These are phyloP conservation scores for Dimorphilus gyrociliatus DNA, from an alignment of 2,888 invertebrate species.

Conservation along the genomic window DNA sequence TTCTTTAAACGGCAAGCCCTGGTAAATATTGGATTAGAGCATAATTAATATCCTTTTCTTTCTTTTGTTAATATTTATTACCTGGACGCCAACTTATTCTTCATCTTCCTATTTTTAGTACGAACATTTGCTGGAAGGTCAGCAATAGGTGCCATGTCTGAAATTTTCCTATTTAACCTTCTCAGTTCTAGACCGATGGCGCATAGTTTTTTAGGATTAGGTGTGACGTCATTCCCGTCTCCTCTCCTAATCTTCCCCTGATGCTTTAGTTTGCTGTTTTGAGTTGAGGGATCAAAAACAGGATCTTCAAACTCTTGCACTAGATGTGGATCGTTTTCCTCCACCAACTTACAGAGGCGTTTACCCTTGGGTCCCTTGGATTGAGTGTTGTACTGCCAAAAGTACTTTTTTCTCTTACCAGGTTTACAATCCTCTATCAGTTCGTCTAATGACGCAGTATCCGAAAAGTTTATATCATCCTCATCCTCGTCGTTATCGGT, in stretches of 20 bases:
- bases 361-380: constrained; percentile 94
- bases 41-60: constrained; percentile 1
- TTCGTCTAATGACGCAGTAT: constrained; percentile 14
- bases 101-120: constrained; percentile 56
- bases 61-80: constrained; percentile 15
- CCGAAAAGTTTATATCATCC: constrained; percentile 14
- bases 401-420: constrained; percentile 46
- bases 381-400: constrained; percentile 98
- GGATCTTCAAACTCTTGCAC: constrained; percentile 80
- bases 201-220: constrained; percentile 76
- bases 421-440: constrained; percentile 5
- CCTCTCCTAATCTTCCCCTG: constrained; percentile 65
- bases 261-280: constrained; percentile 4
- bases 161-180: constrained; percentile 72
- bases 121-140: constrained; percentile 46
- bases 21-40: too few relatives aligned
- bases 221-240: constrained; percentile 90
- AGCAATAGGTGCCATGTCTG: constrained; percentile 85
- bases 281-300: constrained; percentile 61
- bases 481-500: constrained; percentile 12
- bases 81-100: constrained; percentile 85
- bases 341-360: constrained; percentile 42
- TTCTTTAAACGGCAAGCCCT: constrained; percentile 90
- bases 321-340: constrained; percentile 76
- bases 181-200: constrained; percentile 80